Evolutionary conservation across 2,797 vertebrate genomes (phyloP).

Genomic region (Cuculus canorus): DNA sequence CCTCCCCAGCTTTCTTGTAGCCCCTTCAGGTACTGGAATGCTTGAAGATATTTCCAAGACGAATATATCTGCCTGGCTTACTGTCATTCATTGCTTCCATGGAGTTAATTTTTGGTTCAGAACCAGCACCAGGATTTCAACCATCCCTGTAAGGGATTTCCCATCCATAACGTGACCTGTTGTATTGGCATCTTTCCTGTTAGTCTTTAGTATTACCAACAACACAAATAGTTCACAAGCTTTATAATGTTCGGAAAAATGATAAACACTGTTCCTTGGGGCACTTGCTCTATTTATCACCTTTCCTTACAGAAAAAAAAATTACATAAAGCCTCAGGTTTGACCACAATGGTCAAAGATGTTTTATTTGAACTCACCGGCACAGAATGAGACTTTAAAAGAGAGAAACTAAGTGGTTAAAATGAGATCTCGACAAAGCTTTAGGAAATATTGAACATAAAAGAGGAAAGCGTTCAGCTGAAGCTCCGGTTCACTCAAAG

Average conservation of each 20-base stretch:
- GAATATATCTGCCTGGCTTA: not conserved
- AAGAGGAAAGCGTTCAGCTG: not conserved
- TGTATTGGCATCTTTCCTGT: not conserved
- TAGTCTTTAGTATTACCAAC: not conserved
- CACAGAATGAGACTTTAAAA: not conserved
- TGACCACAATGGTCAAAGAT: not conserved
- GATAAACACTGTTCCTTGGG: not conserved
- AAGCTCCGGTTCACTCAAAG: not conserved
- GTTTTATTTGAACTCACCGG: not conserved
- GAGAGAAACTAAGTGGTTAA: not conserved
- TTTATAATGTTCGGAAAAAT: not conserved
- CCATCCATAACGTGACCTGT: not conserved
- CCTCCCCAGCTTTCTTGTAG: too few relatives aligned
- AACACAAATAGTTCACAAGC: not conserved
- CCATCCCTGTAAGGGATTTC: not conserved
- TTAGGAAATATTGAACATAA: not conserved
- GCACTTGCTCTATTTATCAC: not conserved
- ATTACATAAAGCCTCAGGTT: not conserved
- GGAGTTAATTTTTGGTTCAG: not conserved
- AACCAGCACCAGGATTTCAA: not conserved
- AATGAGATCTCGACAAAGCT: not conserved
- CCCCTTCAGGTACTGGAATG: too few relatives aligned
- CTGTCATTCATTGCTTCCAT: not conserved
- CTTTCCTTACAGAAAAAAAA: not conserved
- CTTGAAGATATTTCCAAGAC: not conserved